A percentile compares a stretch with the other conserved stretches of the same genome.
These are phyloP conservation scores for Acrossocheilus wenchowensis DNA, from an alignment of 2,797 vertebrate genomes.

Conservation along the genomic window DNA sequence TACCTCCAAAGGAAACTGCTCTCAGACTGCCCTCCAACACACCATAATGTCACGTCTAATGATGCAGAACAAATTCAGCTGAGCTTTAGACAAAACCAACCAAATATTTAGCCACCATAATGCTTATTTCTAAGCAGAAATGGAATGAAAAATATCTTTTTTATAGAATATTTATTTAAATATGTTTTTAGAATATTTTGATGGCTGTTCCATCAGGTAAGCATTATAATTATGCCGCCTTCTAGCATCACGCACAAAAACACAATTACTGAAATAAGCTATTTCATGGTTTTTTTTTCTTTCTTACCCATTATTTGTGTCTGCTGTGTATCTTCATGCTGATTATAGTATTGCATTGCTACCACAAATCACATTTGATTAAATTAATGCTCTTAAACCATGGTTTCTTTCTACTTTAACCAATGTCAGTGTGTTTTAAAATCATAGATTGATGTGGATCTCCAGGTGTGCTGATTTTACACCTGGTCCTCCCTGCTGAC, in stretches of 20 bases:
- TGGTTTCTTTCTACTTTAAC: neutral
- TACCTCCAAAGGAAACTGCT: neutral
- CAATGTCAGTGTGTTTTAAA: neutral
- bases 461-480: neutral
- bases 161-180: neutral
- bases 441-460: neutral
- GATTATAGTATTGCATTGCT: neutral
- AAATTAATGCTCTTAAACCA: neutral
- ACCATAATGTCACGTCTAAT: conserved; percentile 6
- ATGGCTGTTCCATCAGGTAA: neutral
- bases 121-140: neutral
- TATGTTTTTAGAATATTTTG: neutral
- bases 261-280: neutral
- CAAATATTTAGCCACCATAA: no score
- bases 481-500: conserved; percentile 51
- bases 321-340: neutral
- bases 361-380: neutral
- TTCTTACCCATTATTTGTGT: neutral
- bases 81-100: neutral
- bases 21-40: neutral
- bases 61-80: neutral
- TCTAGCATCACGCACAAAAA: no score
- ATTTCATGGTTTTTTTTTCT: neutral
- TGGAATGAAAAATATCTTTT: no score
- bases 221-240: neutral